These are phyloP conservation scores for Teleogryllus occipitalis DNA, from an alignment of 1,140 invertebrate genomes.

Conservation along the genomic window DNA sequence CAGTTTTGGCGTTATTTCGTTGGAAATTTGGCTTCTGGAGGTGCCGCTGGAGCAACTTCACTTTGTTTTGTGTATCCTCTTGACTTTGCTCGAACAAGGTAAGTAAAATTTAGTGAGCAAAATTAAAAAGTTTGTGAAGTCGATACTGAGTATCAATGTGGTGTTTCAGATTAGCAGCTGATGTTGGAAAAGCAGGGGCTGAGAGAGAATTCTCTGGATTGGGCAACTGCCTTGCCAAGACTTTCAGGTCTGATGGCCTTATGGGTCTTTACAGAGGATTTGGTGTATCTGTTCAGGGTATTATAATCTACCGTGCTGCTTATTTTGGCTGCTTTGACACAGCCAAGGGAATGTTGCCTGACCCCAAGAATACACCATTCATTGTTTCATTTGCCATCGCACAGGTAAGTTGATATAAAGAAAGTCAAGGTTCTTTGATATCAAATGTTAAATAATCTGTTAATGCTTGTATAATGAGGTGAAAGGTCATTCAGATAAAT, in stretches of 20 bases:
- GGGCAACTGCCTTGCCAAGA: conserved; percentile 73
- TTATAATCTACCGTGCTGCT: conserved; percentile 78
- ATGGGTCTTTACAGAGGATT: conserved; percentile 83
- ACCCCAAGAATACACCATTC: conserved; percentile 71
- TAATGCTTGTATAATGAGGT: too few species aligned
- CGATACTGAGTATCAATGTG: not conserved
- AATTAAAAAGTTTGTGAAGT: not conserved
- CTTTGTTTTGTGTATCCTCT: conserved; percentile 93
- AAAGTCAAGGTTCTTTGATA: not conserved
- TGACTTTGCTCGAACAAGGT: conserved; percentile 90
- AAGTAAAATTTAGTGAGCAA: conserved; percentile 20
- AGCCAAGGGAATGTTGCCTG: conserved; percentile 76
- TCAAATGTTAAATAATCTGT: not conserved
- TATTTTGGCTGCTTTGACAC: conserved; percentile 94
- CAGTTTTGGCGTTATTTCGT: conserved; percentile 79
- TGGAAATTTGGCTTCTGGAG: conserved; percentile 85
- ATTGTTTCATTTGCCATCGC: conserved; percentile 74
- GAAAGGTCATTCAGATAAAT: not conserved
- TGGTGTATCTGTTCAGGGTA: conserved; percentile 81
- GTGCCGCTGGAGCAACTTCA: conserved; percentile 88
- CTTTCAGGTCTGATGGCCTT: conserved; percentile 72
- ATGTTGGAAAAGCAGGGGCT: conserved; percentile 65
- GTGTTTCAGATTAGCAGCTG: conserved; percentile 59
- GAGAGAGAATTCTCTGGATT: conserved; percentile 77
- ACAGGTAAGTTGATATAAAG: conserved; percentile 43